Evolutionary conservation across 2,113 vertebrate species (phyloP).

Genomic region (Ageneiosus marmoratus): DNA sequence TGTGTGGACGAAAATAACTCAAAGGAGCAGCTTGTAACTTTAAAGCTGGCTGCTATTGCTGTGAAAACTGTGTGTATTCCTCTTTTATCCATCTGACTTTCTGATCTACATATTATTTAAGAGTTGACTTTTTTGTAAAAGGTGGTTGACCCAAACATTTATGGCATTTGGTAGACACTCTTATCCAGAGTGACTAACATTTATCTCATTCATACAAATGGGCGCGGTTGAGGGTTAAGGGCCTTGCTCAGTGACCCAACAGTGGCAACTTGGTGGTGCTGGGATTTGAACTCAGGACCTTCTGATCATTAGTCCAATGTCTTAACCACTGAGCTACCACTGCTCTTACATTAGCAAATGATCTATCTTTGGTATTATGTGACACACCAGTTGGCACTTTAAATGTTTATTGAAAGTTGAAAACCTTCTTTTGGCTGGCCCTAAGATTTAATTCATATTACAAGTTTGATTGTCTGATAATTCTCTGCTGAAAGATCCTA

Average conservation of each 20-base stretch:
- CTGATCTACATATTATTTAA: neutral
- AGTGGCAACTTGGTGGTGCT: no score
- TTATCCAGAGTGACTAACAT: no score
- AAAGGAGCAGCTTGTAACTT: neutral
- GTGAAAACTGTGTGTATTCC: neutral
- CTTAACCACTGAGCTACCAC: no score
- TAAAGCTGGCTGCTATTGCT: neutral
- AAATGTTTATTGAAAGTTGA: neutral
- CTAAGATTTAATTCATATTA: neutral
- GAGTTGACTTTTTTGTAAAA: neutral
- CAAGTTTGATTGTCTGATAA: neutral
- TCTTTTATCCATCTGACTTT: neutral
- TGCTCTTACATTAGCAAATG: neutral
- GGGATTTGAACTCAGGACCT: no score
- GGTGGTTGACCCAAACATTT: neutral
- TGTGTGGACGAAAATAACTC: neutral
- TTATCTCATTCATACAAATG: no score
- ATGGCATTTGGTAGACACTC: neutral
- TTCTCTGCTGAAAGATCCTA: neutral
- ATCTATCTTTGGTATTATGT: neutral
- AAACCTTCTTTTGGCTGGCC: neutral
- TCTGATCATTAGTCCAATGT: no score
- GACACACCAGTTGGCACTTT: neutral
- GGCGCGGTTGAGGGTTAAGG: neutral
- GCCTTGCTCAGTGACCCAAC: no score